Conservation (phyloP, 1,140 invertebrate genomes). For the Acromyrmex echinatior region DNA sequence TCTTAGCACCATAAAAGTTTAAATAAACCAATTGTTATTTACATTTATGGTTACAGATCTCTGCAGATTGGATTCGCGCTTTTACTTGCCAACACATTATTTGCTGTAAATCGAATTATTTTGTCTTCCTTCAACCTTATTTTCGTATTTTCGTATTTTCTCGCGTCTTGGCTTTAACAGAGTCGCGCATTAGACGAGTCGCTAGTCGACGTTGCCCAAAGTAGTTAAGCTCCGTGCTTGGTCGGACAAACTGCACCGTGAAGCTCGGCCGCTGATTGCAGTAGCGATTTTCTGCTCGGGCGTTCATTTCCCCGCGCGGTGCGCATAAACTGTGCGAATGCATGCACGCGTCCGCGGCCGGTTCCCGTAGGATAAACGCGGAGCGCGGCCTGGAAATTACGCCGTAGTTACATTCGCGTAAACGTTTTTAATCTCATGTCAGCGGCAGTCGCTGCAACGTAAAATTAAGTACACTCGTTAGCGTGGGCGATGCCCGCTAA, state of each 20-base stretch:
- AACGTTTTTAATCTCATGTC: conserved; percentile 79
- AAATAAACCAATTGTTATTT: too few species aligned
- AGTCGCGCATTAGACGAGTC: not conserved
- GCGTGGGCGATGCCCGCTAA: conserved; percentile 75
- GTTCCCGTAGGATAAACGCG: conserved; percentile 1
- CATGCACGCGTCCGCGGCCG: conserved; percentile 26
- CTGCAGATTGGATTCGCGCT: too few species aligned
- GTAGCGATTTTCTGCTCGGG: conserved; percentile 50
- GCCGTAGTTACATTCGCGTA: conserved; percentile 65
- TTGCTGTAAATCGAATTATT: not conserved
- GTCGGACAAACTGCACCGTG: not conserved
- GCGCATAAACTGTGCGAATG: conserved; percentile 38
- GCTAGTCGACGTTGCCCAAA: not conserved
- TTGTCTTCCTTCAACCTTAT: not conserved
- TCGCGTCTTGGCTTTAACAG: not conserved
- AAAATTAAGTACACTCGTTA: conserved; percentile 80
- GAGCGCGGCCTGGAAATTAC: conserved; percentile 64
- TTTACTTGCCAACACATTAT: not conserved
- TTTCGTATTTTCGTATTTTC: not conserved
- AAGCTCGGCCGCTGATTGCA: conserved; percentile 39
- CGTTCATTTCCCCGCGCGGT: conserved; percentile 25
- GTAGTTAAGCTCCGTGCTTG: conserved; percentile 32
- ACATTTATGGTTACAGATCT: too few species aligned
- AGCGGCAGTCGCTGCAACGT: conserved; percentile 67
- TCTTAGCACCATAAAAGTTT: too few species aligned